Percentiles rank a stretch among this genome's conserved stretches.
phyloP scores from a whole-genome alignment of 1,140 invertebrate genomes.

The Leguminivora glycinivorella region DNA sequence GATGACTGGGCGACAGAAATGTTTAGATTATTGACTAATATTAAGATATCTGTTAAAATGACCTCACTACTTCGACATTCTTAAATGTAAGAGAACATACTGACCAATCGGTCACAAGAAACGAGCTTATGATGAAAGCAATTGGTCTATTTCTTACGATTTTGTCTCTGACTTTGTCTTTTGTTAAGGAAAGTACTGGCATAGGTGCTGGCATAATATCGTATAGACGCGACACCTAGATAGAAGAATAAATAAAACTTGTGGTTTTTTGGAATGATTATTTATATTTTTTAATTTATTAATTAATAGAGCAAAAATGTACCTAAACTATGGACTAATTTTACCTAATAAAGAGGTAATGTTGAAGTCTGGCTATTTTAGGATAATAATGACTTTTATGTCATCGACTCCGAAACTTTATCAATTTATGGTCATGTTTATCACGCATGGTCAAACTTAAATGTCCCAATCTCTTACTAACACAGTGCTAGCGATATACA shows the following conservation, averaged over 20 bases:
- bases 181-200: background rate
- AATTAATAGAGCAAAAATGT: too few species aligned
- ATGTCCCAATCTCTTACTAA: too few species aligned
- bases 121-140: background rate
- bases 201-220: background rate
- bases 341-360: too few species aligned
- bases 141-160: constrained; percentile 19
- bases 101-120: background rate
- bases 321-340: too few species aligned
- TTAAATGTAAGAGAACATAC: background rate
- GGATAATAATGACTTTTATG: too few species aligned
- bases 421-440: background rate
- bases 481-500: too few species aligned
- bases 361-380: too few species aligned
- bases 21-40: background rate
- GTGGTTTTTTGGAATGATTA: background rate
- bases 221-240: background rate
- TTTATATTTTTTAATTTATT: too few species aligned
- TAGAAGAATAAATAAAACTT: background rate
- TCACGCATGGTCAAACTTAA: background rate
- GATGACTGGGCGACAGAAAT: background rate
- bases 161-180: constrained; percentile 16
- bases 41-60: background rate
- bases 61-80: background rate
- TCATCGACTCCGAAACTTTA: too few species aligned